Evolutionary conservation across 2,888 invertebrate genomes (phyloP).

Genomic region (Diadromus collaris): DNA sequence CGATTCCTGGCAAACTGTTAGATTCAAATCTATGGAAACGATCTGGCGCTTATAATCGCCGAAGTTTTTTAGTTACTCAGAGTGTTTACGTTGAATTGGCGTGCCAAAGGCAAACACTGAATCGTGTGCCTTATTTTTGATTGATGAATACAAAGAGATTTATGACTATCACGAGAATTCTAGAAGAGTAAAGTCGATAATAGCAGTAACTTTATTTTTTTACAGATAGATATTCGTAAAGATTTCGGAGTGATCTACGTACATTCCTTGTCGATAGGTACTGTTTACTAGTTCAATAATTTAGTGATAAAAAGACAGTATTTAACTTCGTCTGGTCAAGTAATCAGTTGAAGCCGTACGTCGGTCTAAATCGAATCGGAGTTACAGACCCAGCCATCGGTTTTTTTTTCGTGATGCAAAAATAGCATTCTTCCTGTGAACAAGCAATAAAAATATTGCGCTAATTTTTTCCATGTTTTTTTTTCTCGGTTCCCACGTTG

Average conservation of each 20-base stretch:
- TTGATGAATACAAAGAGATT: background rate
- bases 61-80: too few relatives aligned
- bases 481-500: background rate
- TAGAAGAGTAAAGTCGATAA: background rate
- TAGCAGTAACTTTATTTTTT: too few relatives aligned
- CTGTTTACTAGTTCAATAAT: background rate
- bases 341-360: background rate
- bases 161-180: background rate
- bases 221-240: background rate
- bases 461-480: conserved; percentile 18
- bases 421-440: conserved; percentile 33
- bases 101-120: too few relatives aligned
- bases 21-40: too few relatives aligned
- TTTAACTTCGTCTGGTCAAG: conserved; percentile 3
- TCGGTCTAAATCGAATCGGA: background rate
- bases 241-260: background rate
- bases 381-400: background rate
- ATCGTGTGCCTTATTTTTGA: background rate
- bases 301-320: conserved; percentile 1
- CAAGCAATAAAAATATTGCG: conserved; percentile 29
- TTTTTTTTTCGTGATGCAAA: conserved; percentile 4
- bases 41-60: too few relatives aligned
- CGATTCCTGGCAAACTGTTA: too few relatives aligned
- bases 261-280: background rate
- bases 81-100: too few relatives aligned